Evolutionary conservation across 2,797 vertebrate species (phyloP).

Genomic region (Sebastes minor): DNA sequence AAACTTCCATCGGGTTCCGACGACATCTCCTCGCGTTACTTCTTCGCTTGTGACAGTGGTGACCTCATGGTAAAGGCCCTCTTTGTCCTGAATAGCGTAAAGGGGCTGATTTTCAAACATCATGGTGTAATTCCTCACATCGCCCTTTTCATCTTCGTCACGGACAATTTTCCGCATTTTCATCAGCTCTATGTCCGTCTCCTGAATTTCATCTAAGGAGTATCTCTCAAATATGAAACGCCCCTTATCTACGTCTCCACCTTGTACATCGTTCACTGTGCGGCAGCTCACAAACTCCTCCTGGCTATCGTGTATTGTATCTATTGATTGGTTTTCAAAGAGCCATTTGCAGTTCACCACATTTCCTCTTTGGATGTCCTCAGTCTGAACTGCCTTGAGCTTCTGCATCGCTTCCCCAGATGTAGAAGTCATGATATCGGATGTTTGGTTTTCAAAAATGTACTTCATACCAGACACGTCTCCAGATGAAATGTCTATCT

Average conservation of each 20-base stretch:
- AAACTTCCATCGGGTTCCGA: conserved; percentile 93
- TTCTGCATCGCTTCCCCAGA: conserved; percentile 87
- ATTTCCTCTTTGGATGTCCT: conserved; percentile 91
- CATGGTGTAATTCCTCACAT: conserved; percentile 91
- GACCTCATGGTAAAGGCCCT: conserved; percentile 92
- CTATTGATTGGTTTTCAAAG: conserved; percentile 92
- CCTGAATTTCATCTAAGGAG: conserved; percentile 90
- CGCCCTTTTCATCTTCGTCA: conserved; percentile 86
- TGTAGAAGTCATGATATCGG: conserved; percentile 88
- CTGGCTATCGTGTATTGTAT: conserved; percentile 81
- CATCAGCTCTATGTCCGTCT: conserved; percentile 67
- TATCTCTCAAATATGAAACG: conserved; percentile 92
- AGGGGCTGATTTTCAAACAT: conserved; percentile 95
- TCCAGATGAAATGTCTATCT: conserved; percentile 89
- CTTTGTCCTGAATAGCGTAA: conserved; percentile 92
- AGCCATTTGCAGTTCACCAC: conserved; percentile 90
- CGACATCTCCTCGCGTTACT: conserved; percentile 89
- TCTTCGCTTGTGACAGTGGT: conserved; percentile 94
- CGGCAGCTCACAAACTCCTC: conserved; percentile 72
- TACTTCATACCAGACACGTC: conserved; percentile 91
- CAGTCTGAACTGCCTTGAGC: conserved; percentile 84
- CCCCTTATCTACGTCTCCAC: conserved; percentile 89
- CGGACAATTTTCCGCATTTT: conserved; percentile 74
- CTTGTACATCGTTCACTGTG: conserved; percentile 87
- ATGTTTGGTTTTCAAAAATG: conserved; percentile 91